These are phyloP conservation scores for Troides helena DNA, from an alignment of 2,888 invertebrate genomes.

Conservation along the genomic window DNA sequence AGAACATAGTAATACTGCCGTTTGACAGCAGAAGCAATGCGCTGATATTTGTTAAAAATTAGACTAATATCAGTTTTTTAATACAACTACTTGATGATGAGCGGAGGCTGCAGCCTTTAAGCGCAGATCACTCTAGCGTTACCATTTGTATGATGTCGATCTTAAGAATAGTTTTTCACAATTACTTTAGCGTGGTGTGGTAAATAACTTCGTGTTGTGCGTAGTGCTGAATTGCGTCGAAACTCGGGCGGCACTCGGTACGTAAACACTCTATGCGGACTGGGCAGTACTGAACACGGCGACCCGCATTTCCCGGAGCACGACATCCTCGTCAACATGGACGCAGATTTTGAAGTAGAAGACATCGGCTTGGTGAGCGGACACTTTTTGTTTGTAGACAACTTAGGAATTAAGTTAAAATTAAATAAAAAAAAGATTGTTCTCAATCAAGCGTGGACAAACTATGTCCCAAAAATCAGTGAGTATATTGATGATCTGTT, in stretches of 20 bases:
- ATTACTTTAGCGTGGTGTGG: background rate
- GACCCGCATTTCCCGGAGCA: slow-evolving; percentile 87
- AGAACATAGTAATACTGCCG: too few relatives aligned
- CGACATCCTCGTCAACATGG: slow-evolving; percentile 90
- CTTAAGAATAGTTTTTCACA: too few relatives aligned
- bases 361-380: slow-evolving; percentile 82
- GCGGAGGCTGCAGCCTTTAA: too few relatives aligned
- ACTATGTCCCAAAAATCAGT: too few relatives aligned
- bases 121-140: too few relatives aligned
- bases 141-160: too few relatives aligned
- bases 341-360: slow-evolving; percentile 84
- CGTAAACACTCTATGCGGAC: slow-evolving; percentile 90
- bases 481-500: too few relatives aligned
- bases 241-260: slow-evolving; percentile 82
- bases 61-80: too few relatives aligned
- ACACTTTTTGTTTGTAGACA: background rate
- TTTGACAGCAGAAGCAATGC: too few relatives aligned
- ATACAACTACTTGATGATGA: too few relatives aligned
- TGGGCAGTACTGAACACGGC: slow-evolving; percentile 83
- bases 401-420: background rate
- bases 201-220: background rate
- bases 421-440: background rate
- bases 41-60: too few relatives aligned
- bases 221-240: slow-evolving; percentile 86
- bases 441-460: background rate